A percentile compares a stretch with the other conserved stretches of the same genome.
phyloP scores from a whole-genome alignment of 2,888 invertebrate genomes.

The Acholoe squamosa region DNA sequence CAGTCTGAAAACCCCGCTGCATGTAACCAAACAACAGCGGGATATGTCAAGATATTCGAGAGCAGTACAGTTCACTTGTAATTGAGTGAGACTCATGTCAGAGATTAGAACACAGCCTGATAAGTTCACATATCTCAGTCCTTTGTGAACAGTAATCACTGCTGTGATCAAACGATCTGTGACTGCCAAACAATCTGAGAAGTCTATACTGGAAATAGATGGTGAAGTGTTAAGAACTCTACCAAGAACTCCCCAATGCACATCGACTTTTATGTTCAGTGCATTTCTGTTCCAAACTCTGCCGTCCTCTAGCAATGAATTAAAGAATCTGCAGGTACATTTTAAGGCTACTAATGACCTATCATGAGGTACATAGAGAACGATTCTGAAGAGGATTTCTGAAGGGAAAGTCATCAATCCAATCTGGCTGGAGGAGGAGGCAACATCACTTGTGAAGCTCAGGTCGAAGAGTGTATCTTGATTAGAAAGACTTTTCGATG shows the following conservation, averaged over 20 bases:
- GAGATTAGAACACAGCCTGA: neutral
- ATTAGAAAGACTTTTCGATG: neutral
- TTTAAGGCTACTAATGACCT: neutral
- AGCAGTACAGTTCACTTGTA: neutral
- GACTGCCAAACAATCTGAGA: neutral
- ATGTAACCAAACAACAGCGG: neutral
- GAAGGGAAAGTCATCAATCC: neutral
- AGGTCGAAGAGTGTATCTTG: slow-evolving; percentile 6
- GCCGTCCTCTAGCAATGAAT: neutral
- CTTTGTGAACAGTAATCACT: neutral
- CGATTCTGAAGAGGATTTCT: slow-evolving; percentile 6
- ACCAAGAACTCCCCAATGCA: neutral
- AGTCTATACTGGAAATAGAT: neutral
- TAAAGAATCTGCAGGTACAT: neutral
- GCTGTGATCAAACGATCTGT: neutral
- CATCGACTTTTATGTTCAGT: neutral
- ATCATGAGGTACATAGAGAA: neutral
- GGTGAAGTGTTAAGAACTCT: neutral
- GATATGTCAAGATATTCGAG: neutral
- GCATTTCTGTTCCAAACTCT: neutral
- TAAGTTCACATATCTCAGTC: neutral
- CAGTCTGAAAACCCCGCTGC: neutral
- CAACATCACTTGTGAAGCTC: neutral
- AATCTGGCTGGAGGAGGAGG: neutral
- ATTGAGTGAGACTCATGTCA: neutral